Base-by-base conservation (phyloP, 2,113 vertebrate species). In the Carettochelys insculpta region DNA sequence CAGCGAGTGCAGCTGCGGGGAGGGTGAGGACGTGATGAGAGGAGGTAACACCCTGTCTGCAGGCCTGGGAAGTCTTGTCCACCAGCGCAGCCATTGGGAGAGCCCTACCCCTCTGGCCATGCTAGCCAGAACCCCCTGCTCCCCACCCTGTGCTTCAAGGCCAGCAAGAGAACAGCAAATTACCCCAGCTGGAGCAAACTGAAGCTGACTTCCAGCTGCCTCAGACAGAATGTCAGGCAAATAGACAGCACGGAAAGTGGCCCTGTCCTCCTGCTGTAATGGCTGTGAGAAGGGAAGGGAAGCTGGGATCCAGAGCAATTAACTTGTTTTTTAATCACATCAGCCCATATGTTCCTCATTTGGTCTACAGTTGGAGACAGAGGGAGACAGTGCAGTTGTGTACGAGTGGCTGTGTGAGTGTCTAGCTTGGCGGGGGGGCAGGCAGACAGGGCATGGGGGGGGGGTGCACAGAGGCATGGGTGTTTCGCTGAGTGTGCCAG, bases 271-370 rank as follows among this genome's bases (percentile, higher is more conserved):
- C 24, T 50, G 78, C 76, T n/a, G 38, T 76, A 51, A 47, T 47
- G 77, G 77, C 68, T 52, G 83, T 48, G 48, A 61, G 80, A 86
- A 56, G 71, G 68, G 20, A 25, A 51, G 48, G 61, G 76, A 77
- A 29, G 48, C 43, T 73, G 71, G 78, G 45, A 90, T 56, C 78
- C 79, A 51, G 71, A 86, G 71, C 78, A 90, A 86, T 90, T 90
- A 68, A 31, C 79, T 90, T 68, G 83, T 58, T 86, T n/a, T 82
- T 82, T 86, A 86, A 90, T 86, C 79, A 77, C 56, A 27, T 53
- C 71, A 53, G 77, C 48, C 88, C 78, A 86, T 77, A 77, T 90
- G 79, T 77, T 86, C 38, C 13, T 77, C 83, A 76, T 86, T 86
- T 82, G 41, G 75, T 86, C 83, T 61, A n/a, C 24, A 61, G 77